Evolutionary conservation across 2,113 vertebrate genomes (phyloP).

Genomic region (Cryptotis parvus): DNA sequence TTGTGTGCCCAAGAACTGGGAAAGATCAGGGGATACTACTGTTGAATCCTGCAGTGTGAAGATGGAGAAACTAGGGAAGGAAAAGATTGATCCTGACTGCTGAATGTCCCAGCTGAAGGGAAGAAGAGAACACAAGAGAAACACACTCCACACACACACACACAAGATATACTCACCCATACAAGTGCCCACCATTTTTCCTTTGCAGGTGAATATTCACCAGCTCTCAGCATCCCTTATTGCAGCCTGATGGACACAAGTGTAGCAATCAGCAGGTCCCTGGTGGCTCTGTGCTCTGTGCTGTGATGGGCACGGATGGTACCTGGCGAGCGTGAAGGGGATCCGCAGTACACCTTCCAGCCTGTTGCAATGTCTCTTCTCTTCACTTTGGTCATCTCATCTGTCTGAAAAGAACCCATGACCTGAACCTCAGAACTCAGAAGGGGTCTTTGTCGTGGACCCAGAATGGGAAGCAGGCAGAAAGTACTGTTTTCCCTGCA

Average conservation of each 20-base stretch:
- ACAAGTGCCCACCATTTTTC: background rate
- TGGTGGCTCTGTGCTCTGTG: background rate
- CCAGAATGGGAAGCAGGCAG: background rate
- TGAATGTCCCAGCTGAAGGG: background rate
- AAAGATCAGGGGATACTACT: background rate
- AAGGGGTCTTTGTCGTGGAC: conserved; percentile 10
- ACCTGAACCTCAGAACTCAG: background rate
- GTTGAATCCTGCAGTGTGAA: background rate
- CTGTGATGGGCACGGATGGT: accelerated
- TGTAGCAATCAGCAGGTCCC: too few relatives aligned
- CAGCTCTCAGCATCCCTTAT: background rate
- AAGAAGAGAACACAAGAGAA: background rate
- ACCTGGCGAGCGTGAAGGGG: background rate
- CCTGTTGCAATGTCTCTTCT: background rate
- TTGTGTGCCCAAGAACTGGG: too few relatives aligned
- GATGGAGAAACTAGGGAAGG: background rate
- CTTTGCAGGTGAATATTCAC: background rate
- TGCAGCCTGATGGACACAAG: background rate
- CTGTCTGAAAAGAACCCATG: background rate
- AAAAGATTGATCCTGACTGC: too few relatives aligned
- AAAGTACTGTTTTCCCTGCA: conserved; percentile 21
- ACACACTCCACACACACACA: background rate
- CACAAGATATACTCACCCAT: background rate
- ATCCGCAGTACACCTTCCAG: accelerated
- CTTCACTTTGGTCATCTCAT: background rate